Conservation (phyloP, 2,113 vertebrate genomes). For the Coregonus clupeaformis region DNA sequence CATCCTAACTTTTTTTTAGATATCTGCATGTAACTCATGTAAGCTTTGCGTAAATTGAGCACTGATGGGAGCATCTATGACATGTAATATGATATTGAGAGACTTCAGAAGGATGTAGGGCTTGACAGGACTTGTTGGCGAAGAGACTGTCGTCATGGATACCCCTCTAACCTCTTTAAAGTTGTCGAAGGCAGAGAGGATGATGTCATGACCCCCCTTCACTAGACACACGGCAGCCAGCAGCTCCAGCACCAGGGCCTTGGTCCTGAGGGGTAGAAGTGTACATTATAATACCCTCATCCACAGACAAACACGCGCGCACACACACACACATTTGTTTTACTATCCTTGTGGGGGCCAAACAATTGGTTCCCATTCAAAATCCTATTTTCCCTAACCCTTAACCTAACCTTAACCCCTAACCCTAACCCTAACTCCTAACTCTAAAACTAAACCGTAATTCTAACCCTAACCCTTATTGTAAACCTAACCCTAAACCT, state of each 20-base stretch:
- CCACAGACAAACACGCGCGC: conserved; percentile 1
- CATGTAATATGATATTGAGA: not conserved
- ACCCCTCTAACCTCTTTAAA: conserved; percentile 84
- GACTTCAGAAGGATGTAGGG: not conserved
- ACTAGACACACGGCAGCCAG: conserved; percentile 89
- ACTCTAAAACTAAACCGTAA: no score
- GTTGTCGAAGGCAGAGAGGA: conserved; percentile 85
- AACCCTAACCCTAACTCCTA: no score
- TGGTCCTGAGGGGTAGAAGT: conserved; percentile 74
- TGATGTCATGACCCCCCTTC: conserved; percentile 88
- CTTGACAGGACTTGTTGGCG: not conserved
- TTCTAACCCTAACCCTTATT: no score
- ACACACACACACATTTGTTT: not conserved
- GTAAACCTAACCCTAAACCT: no score
- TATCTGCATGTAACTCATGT: no score
- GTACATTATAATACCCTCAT: not conserved
- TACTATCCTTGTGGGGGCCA: no score
- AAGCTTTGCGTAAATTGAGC: no score
- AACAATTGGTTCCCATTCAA: no score
- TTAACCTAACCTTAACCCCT: no score
- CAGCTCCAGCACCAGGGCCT: conserved; percentile 89
- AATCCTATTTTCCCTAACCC: no score
- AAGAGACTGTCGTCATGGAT: not conserved
- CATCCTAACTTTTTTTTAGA: no score
- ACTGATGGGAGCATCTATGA: no score